Evolutionary conservation across 2,888 invertebrate species (phyloP).

Genomic region (Syrphus vitripennis): DNA sequence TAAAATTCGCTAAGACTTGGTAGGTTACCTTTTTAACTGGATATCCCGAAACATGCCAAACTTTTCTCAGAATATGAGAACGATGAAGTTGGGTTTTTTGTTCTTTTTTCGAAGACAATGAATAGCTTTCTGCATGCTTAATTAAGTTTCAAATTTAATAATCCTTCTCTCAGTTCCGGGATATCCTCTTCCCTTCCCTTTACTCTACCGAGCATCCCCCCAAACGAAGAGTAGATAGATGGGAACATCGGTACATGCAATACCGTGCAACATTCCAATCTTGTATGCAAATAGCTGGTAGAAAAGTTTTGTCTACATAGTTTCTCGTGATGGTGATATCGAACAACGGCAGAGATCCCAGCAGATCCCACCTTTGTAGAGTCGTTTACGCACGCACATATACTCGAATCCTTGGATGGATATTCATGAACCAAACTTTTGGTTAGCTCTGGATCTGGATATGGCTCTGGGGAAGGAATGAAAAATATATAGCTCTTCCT

Average conservation of each 20-base stretch:
- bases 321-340: conserved; percentile 46
- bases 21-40: not conserved
- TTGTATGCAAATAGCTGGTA: conserved; percentile 61
- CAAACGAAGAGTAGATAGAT: not conserved
- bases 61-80: conserved; percentile 51
- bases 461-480: not conserved
- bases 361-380: not conserved
- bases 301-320: conserved; percentile 64
- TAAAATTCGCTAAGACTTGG: not conserved
- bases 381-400: conserved; percentile 7
- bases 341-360: conserved; percentile 3
- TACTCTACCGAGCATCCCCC: not conserved
- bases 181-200: not conserved
- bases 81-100: conserved; percentile 31
- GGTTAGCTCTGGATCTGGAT: conserved; percentile 4
- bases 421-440: conserved; percentile 36
- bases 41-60: conserved; percentile 40
- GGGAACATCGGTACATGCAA: not conserved
- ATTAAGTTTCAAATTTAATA: conserved; percentile 68
- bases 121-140: conserved; percentile 64
- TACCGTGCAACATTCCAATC: conserved; percentile 47
- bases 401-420: not conserved
- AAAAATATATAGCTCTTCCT: not conserved
- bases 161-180: conserved; percentile 27
- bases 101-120: conserved; percentile 28